These are phyloP conservation scores for Leptocoma aspasia DNA, from an alignment of 2,113 vertebrate genomes.

Conservation along the genomic window DNA sequence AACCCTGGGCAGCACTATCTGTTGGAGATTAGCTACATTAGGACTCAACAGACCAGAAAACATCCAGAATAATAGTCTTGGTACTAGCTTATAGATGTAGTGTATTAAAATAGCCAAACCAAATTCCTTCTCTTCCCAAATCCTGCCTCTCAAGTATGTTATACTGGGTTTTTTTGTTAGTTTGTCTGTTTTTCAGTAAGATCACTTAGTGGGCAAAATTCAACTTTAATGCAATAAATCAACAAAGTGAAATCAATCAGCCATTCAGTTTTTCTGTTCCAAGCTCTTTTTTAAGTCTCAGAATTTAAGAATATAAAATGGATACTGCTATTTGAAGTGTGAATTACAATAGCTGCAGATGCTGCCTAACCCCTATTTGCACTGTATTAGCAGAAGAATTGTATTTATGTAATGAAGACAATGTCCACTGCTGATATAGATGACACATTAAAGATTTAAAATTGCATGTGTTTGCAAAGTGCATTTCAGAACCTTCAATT, in stretches of 20 bases:
- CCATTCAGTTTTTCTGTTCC: neutral
- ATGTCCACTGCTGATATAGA: constrained; percentile 35
- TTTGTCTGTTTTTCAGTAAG: neutral
- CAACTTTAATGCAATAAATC: neutral
- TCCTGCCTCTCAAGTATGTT: neutral
- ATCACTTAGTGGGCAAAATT: neutral
- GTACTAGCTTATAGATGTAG: constrained; percentile 1
- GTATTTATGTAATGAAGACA: constrained; percentile 54
- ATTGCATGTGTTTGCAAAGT: constrained; percentile 41
- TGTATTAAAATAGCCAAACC: neutral
- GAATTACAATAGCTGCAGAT: constrained; percentile 33
- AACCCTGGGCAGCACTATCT: constrained; percentile 55
- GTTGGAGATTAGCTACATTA: constrained; percentile 58
- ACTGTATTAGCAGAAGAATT: constrained; percentile 43
- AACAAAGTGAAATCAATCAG: neutral
- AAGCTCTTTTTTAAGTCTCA: neutral
- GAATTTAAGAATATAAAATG: neutral
- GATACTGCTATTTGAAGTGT: neutral
- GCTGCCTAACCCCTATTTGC: constrained; percentile 45
- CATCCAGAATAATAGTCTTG: constrained; percentile 46
- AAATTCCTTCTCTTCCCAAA: neutral
- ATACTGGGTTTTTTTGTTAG: neutral
- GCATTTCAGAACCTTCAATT: constrained; percentile 35
- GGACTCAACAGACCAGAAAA: constrained; percentile 57
- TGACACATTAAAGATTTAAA: constrained; percentile 59